A percentile compares a stretch with the other conserved stretches of the same genome.
phyloP scores from a whole-genome alignment of 2,888 invertebrate genomes.

The Xestia xanthographa region DNA sequence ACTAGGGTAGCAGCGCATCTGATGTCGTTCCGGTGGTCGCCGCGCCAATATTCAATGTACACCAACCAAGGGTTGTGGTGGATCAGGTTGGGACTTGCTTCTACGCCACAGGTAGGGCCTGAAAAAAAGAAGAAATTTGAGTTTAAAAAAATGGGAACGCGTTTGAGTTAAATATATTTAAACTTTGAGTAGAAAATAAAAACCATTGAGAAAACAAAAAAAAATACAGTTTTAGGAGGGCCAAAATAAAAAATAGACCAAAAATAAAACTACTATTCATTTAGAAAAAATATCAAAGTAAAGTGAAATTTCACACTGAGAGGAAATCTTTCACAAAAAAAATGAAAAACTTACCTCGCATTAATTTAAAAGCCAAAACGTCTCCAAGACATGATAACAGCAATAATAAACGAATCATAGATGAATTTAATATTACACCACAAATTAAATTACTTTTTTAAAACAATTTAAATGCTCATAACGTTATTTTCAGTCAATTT shows the following conservation, averaged over 20 bases:
- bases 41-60: slow-evolving; percentile 70
- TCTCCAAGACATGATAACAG: slow-evolving; percentile 44
- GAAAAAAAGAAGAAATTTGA: neutral
- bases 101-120: slow-evolving; percentile 55
- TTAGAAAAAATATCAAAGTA: neutral
- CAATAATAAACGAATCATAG: slow-evolving; percentile 58
- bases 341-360: slow-evolving; percentile 21
- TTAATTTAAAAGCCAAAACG: slow-evolving; percentile 49
- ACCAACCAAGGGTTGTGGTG: slow-evolving; percentile 76
- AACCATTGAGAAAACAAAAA: too few relatives aligned
- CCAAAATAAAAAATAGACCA: too few relatives aligned
- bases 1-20: slow-evolving; percentile 73
- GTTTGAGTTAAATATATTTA: too few relatives aligned
- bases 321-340: neutral
- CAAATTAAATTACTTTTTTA: neutral
- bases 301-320: too few relatives aligned
- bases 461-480: slow-evolving; percentile 8
- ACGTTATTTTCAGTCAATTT: slow-evolving; percentile 33
- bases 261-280: neutral
- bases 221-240: too few relatives aligned
- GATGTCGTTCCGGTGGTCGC: slow-evolving; percentile 42
- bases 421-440: slow-evolving; percentile 26
- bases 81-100: slow-evolving; percentile 65
- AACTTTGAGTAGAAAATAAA: too few relatives aligned
- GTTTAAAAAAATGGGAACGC: neutral